phyloP scores from a whole-genome alignment of 2,888 invertebrate species.

The Clivina fossor region DNA sequence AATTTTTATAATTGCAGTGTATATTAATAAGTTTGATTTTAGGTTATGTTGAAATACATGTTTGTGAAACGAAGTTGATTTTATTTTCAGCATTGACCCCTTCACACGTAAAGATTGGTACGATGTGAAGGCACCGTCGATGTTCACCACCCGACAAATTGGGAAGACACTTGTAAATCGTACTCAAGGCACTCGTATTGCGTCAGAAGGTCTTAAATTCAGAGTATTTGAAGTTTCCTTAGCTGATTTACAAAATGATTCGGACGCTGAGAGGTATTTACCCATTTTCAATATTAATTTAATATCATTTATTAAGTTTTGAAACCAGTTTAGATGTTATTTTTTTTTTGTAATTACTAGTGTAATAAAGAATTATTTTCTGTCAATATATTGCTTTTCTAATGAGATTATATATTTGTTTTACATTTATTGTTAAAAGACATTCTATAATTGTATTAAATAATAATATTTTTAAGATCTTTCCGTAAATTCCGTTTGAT shows the following conservation, averaged over 20 bases:
- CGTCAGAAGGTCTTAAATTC: constrained; percentile 96
- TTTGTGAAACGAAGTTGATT: constrained; percentile 29
- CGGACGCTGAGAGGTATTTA: constrained; percentile 81
- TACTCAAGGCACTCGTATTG: constrained; percentile 91
- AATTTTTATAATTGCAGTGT: constrained; percentile 37
- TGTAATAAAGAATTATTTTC: too few relatives aligned
- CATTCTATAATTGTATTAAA: too few relatives aligned
- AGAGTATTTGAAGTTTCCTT: constrained; percentile 98
- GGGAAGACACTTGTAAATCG: constrained; percentile 99
- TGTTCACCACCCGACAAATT: constrained; percentile 95
- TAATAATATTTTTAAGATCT: constrained; percentile 67
- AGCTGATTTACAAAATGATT: constrained; percentile 96
- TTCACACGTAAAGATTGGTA: constrained; percentile 99
- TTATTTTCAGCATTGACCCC: constrained; percentile 81
- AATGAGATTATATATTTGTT: too few relatives aligned
- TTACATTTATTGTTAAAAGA: too few relatives aligned
- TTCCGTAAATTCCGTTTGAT: constrained; percentile 98
- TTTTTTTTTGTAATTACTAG: too few relatives aligned
- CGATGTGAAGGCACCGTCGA: constrained; percentile 97
- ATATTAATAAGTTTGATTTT: constrained; percentile 17
- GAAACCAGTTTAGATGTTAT: too few relatives aligned
- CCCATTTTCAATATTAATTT: background rate
- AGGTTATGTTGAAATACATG: constrained; percentile 25
- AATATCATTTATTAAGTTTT: background rate
- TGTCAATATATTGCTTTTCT: too few relatives aligned